Evolutionary conservation across 2,888 invertebrate genomes (phyloP), one percentile per base, ranked within the genome.

Genomic region (Cantharis rustica): DNA sequence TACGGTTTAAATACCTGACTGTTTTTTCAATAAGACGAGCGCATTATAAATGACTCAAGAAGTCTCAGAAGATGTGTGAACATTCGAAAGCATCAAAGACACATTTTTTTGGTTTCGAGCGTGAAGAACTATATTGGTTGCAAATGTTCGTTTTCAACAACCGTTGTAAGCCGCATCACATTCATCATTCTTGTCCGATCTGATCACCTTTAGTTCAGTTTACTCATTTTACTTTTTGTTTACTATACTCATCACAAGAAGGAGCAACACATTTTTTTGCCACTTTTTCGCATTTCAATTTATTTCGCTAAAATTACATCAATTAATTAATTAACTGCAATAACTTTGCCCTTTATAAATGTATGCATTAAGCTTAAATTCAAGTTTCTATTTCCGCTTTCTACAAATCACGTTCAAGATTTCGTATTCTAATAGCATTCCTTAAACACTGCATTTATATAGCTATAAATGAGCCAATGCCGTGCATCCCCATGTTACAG

Each of bases 21-120:
- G 80, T 81, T 81, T 81, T 81, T 80, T 81, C 79, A 81, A 81
- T 81, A 80, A 81, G 81, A 76, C 73, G 72, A 27, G 76, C 78
- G 76, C 80, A 79, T 80, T 79, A 81, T 81, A 80, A 80, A 81
- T 80, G 79, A 78, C 79, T 80, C 71, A 70, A 71, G 78, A 75
- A 79, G 77, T 75, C 76, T 79, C 73, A 71, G 75, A 76, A 79
- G 79, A 81, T 79, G 81, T 81, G 81, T 79, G 81, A 81, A 80
- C 81, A 80, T 81, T 80, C 73, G 76, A 78, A 79, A 80, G 79
- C 80, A 81, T 81, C 81, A 81, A 81, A 80, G 81, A 81, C 81
- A 81, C 81, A 81, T 80, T 80, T 80, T 79, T 80, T 80, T 75
- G 75, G 72, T 71, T 71, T 47, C 5, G 47, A 73, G 73, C 75